Evolutionary conservation across 2,797 vertebrate genomes (phyloP), one percentile per base, ranked within the genome.

Genomic region (Peromyscus eremicus): DNA sequence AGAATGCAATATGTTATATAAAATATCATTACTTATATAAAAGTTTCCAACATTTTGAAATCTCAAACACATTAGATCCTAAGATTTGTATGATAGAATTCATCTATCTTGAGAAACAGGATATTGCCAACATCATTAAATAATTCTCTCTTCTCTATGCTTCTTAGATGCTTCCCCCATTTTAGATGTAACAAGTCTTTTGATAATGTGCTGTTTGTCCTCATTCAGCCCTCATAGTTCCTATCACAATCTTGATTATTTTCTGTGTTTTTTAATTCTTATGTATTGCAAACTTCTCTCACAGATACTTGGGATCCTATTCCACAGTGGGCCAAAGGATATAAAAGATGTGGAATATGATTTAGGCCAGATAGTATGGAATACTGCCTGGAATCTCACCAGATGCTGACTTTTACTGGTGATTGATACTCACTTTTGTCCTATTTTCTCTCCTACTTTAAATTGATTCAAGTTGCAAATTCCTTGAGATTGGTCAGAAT

Each of bases 1-100:
- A 43, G 10, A 75, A 29, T 75, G 16, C 40, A 76, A 43, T 88
- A 14, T 25, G 6, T 34, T 49, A 62, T n/a, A 25, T 34, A 68
- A 37, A 91, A 29, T 86, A n/a, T 46, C 82, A 86, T 75, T 92
- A 79, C 90, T 46, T 94, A 75, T 71, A 82, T 76, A 37, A 83
- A 79, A 94, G 49, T 94, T 19, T 82, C 8, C 32, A 68, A n/a
- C 93, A 94, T 94, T 92, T 46, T 92, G 43, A 68, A 82, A 46
- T 96, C 19, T 49, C 68, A 91, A 92, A 68, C 43, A 92, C 29
- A 46, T 91, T 92, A 52, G 37, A 60, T 76, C 25, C 64, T 76
- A 82, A 55, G 57, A 13, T 60, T 92, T 95, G 13, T 91, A 62
- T 21, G 86, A 57, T 34, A 92, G 19, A 92, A 9, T 76, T 68